Conservation (phyloP, 2,888 invertebrate genomes). For the Rhagium mordax region DNA sequence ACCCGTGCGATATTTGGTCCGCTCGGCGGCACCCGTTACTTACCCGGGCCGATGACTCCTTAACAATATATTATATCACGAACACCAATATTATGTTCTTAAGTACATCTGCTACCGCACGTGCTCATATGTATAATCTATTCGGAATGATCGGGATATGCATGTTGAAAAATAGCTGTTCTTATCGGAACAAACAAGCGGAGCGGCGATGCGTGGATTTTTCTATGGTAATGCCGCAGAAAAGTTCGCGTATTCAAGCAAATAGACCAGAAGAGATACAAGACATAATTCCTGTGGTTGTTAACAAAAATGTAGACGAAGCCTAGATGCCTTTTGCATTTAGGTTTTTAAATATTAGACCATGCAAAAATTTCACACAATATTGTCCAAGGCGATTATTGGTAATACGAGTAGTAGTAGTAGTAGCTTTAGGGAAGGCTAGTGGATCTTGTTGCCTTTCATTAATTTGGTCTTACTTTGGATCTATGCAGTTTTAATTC, state of each 20-base stretch:
- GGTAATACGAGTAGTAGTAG: no score
- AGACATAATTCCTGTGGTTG: no score
- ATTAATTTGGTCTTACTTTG: no score
- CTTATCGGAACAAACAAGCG: slow-evolving; percentile 25
- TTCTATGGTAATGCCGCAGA: not conserved
- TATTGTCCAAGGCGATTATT: no score
- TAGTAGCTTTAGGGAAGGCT: no score
- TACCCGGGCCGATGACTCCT: slow-evolving; percentile 67
- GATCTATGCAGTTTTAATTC: no score
- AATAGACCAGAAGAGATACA: not conserved
- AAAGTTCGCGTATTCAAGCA: not conserved
- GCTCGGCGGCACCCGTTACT: slow-evolving; percentile 67
- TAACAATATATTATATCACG: slow-evolving; percentile 63
- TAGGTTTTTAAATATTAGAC: no score
- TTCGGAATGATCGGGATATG: slow-evolving; percentile 26
- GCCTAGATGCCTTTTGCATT: no score
- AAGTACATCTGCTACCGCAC: slow-evolving; percentile 23
- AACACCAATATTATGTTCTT: slow-evolving; percentile 39
- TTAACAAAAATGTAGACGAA: no score
- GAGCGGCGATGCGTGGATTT: slow-evolving; percentile 1
- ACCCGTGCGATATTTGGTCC: slow-evolving; percentile 69
- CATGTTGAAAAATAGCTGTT: slow-evolving; percentile 35
- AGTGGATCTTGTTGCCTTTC: no score
- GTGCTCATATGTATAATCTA: slow-evolving; percentile 36
- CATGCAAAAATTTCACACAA: no score